Base-by-base conservation (phyloP, 64 coral and sea anemone genomes). In the Orbicella faveolata region DNA sequence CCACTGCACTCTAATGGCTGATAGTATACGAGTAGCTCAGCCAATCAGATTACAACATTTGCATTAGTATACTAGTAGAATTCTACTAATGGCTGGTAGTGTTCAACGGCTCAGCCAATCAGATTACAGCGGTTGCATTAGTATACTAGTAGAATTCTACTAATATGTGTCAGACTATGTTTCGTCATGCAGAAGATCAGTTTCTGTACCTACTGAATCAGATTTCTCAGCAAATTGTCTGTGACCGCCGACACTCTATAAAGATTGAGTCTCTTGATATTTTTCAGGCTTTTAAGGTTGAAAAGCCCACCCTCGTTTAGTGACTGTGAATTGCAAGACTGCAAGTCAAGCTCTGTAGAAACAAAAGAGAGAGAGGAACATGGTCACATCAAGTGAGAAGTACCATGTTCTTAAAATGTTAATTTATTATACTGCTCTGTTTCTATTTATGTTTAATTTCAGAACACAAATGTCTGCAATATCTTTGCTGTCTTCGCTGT, bases 321-420 rank as follows among this genome's bases (percentile, higher is more conserved):
- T 69, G 23, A 94, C 61, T 54, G 74, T 78, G 52, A 88, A 85
- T 44, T 93, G 75, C 96, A 98, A 18, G 96, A 98, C 55, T 92
- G 92, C 15, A 98, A 78, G 75, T 98, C 96, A 1, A 98, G 91
- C 62, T 98, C 96, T 98, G 66, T 17, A 39, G 81, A 68, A 34
- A 52, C 37, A 75, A 80, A 78, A 75, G 14, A 55, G 11, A 57
- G 18, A n/a, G 2, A 15, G 6, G 19, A 25, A 9, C 18, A 76
- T 59, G 1, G 15, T 59, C 15, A 14, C 10, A 76, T 16, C 61
- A 4, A 36, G 52, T 20, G 33, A 11, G 17, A 66, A 84, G 16
- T 66, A 23, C 19, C 62, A 55, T 34, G 4, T 59, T 59, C 15
- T 59, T 59, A 59, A 59, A 59, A 59, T 59, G 1, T 8, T 14